These are phyloP conservation scores for Melanotaenia nigrans DNA, from an alignment of 2,797 vertebrate species.

Conservation along the genomic window DNA sequence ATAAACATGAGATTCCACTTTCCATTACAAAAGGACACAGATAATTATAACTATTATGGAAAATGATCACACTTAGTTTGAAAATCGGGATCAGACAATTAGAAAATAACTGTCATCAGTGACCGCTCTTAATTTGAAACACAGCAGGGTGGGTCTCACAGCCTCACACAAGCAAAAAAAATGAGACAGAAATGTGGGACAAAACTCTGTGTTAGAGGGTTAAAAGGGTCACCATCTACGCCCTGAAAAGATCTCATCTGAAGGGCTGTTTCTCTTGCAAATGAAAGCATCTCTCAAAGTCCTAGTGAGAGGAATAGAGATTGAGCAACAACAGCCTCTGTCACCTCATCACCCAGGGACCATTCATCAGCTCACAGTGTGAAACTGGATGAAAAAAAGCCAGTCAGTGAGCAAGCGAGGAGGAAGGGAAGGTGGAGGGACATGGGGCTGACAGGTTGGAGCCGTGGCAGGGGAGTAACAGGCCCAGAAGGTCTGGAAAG, in stretches of 20 bases:
- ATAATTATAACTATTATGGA: neutral
- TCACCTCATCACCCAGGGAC: conserved; percentile 61
- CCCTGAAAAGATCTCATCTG: conserved; percentile 13
- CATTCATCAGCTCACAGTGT: conserved; percentile 56
- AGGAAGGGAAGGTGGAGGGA: conserved; percentile 13
- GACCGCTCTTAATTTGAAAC: conserved; percentile 13
- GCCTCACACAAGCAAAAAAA: conserved; percentile 5
- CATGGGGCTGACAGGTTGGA: conserved; percentile 40
- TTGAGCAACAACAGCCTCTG: conserved; percentile 54
- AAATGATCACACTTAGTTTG: neutral
- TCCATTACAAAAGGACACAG: neutral
- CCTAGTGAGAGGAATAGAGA: conserved; percentile 44
- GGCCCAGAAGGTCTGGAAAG: conserved; percentile 53
- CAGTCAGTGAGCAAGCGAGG: neutral
- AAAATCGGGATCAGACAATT: conserved; percentile 22
- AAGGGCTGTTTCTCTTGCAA: conserved; percentile 19
- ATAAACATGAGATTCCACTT: neutral
- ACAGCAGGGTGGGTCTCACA: neutral
- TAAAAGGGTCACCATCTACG: neutral
- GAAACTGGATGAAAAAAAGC: conserved; percentile 28
- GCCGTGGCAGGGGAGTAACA: conserved; percentile 36
- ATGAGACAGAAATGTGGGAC: conserved; percentile 8
- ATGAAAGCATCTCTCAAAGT: conserved; percentile 57
- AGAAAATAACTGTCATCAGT: neutral
- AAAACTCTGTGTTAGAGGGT: neutral